Percentiles rank a stretch among this genome's conserved stretches.
Evolutionary conservation across 2,797 vertebrate species (phyloP).

Genomic region (Enteromius viviparus): DNA sequence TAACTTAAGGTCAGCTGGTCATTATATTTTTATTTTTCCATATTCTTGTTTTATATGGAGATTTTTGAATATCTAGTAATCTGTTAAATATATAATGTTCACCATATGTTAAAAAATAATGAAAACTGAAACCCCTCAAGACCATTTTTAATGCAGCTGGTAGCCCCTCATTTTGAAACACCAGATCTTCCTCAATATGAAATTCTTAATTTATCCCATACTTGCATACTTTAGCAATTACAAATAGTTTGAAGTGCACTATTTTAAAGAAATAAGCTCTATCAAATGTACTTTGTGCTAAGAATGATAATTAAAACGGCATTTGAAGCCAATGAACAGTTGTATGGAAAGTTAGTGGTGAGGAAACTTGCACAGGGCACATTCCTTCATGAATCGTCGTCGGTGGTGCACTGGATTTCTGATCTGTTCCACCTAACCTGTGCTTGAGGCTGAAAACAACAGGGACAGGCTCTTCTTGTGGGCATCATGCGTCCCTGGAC

Average conservation of each 20-base stretch:
- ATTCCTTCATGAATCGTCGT: neutral
- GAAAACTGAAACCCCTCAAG: neutral
- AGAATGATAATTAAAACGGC: slow-evolving; percentile 17
- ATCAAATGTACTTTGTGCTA: neutral
- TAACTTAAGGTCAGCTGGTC: neutral
- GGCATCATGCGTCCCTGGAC: neutral
- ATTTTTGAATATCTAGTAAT: neutral
- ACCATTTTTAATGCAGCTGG: neutral
- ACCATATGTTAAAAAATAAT: neutral
- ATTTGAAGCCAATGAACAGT: neutral
- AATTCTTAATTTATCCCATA: neutral
- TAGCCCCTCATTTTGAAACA: neutral
- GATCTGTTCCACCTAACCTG: slow-evolving; percentile 22
- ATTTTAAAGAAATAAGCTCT: slow-evolving; percentile 20
- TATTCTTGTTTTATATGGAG: neutral
- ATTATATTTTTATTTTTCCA: neutral
- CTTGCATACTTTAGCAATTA: neutral
- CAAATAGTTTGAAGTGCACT: slow-evolving; percentile 1
- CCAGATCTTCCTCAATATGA: neutral
- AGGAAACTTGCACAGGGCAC: slow-evolving; percentile 15
- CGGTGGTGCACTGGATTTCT: neutral
- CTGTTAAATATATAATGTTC: neutral
- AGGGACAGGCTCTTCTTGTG: slow-evolving; percentile 15
- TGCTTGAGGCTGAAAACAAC: slow-evolving; percentile 37
- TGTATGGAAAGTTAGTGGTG: slow-evolving; percentile 32